Base-by-base conservation (phyloP, 2,113 vertebrate genomes). In the Protobothrops mucrosquamatus region DNA sequence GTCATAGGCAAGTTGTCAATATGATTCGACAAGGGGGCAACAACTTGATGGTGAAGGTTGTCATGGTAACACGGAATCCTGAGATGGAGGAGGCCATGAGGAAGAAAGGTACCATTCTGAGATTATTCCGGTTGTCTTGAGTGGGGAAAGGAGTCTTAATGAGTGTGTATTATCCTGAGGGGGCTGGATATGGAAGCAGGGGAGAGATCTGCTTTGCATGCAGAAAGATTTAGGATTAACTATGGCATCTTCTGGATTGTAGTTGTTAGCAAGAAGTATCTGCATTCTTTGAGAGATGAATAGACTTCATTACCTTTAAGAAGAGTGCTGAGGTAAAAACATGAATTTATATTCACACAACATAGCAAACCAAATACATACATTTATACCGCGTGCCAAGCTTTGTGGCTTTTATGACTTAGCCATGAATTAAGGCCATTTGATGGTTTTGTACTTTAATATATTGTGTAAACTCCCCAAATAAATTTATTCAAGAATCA, bases 1-100 rank as follows among this genome's bases (percentile, higher is more conserved):
- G 99, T 87, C 99, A 99, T 96, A 98, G 99, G 1, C 99, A 99
- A 96, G 99, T 99, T 88, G 99, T 99, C 95, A 99, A 99, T 97
- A 99, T 99, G 99, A 99, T 99, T 95, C 98, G 99, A 15, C 99
- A 99, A 90, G 99, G 98, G 0, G 98, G 99, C 94, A 99, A 99
- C 97, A 98, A 98, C 92, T 98, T 99, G 93, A 98, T 99, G 98
- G 98, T 99, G 89, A 99, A 99, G 96, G 99, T 99, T 93, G 99
- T 99, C 94, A 99, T 99, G 98, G 99, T 99, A 15, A 99, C 98
- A 11, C 97, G 98, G 94, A 99, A 99, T 95, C 98, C 99, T 0
- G 98, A 99, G 97, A 98, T 99, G 98, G 98, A 99, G 64, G 99
- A 99, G 87, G 98, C 98, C 1, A 95, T 98, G 69, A 98, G 98